Conservation (phyloP, 2,888 invertebrate species). For the Malacosoma neustria region DNA sequence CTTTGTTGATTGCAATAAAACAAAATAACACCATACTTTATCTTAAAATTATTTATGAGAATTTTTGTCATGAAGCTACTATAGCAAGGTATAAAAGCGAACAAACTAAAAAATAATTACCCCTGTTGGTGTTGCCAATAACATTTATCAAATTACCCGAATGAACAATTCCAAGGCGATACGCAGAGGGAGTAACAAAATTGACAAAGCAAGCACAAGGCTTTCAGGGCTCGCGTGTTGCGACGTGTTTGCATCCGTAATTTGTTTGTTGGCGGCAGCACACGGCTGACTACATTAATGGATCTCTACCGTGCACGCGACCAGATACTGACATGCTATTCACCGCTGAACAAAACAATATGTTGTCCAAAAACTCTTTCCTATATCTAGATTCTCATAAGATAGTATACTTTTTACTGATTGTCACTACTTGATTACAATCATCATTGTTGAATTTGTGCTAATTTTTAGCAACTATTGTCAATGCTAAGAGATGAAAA, state of each 20-base stretch:
- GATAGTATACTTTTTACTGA: too few species aligned
- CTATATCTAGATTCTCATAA: background rate
- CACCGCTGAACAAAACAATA: conserved; percentile 12
- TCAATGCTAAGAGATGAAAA: too few species aligned
- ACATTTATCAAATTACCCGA: conserved; percentile 51
- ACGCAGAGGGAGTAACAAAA: conserved; percentile 35
- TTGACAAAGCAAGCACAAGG: conserved; percentile 68
- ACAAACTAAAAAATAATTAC: conserved; percentile 50
- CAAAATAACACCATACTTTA: background rate
- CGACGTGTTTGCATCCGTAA: conserved; percentile 72
- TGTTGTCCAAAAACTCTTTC: background rate
- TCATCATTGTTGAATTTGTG: too few species aligned
- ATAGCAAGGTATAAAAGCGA: conserved; percentile 20
- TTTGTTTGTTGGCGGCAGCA: conserved; percentile 71
- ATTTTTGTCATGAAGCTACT: background rate
- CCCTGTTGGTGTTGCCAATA: conserved; percentile 56
- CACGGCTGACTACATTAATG: conserved; percentile 67
- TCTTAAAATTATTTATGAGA: background rate
- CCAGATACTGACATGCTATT: conserved; percentile 38
- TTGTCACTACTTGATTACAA: too few species aligned
- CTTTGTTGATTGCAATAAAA: too few species aligned
- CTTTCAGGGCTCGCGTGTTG: conserved; percentile 69
- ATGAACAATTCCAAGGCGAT: conserved; percentile 32
- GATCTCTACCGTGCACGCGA: conserved; percentile 59
- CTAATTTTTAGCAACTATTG: too few species aligned